Evolutionary conservation across 1,140 invertebrate genomes (phyloP).

Genomic region (Anoplolepis gracilipes): DNA sequence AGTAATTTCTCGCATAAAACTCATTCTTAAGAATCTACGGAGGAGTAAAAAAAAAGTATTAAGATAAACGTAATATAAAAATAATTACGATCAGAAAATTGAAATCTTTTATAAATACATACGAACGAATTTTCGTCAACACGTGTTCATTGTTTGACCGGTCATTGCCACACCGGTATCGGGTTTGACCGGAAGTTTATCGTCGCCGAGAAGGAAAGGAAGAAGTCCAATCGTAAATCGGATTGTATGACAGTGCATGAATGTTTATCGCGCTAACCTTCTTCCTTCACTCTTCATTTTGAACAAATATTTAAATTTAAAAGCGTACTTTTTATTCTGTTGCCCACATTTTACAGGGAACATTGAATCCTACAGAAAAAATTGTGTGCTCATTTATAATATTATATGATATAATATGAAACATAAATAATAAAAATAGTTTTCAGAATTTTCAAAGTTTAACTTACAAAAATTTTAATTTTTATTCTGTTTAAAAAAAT

Average conservation of each 20-base stretch:
- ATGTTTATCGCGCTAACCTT: constrained; percentile 43
- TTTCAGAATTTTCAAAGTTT: neutral
- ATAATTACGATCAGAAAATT: neutral
- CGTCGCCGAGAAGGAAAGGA: constrained; percentile 31
- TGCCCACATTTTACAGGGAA: neutral
- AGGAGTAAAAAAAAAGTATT: neutral
- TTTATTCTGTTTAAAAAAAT: neutral
- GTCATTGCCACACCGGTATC: constrained; percentile 46
- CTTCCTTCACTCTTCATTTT: constrained; percentile 29
- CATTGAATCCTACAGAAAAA: neutral
- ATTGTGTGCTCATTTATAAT: neutral
- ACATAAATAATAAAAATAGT: neutral
- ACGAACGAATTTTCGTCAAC: neutral
- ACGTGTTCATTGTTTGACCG: neutral
- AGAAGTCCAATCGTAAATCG: constrained; percentile 12
- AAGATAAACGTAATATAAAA: neutral
- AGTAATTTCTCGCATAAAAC: too few species aligned
- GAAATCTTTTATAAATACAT: neutral
- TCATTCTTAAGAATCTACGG: too few species aligned
- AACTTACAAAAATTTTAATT: neutral
- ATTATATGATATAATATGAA: too few species aligned
- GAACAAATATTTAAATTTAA: constrained; percentile 31
- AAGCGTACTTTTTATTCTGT: neutral
- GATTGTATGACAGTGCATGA: constrained; percentile 23
- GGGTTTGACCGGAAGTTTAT: constrained; percentile 30